phyloP scores from a whole-genome alignment of 2,797 vertebrate genomes.

The Coregonus suidteri region DNA sequence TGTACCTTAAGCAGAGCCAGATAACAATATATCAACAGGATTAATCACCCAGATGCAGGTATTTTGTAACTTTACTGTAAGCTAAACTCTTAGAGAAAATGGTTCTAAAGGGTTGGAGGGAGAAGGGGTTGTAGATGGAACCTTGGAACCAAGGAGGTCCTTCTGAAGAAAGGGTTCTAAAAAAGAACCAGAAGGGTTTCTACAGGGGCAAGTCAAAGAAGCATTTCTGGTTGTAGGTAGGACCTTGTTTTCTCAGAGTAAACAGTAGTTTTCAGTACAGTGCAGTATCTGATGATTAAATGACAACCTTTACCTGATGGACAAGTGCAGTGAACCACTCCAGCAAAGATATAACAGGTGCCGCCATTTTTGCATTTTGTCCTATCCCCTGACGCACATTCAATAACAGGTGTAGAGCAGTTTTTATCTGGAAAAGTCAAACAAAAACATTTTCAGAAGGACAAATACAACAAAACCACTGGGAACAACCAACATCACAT shows the following conservation, averaged over 20 bases:
- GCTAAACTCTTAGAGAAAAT: background rate
- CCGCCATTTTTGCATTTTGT: conserved; percentile 75
- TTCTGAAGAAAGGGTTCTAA: background rate
- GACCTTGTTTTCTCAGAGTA: background rate
- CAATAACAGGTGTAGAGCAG: conserved; percentile 70
- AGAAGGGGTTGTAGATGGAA: background rate
- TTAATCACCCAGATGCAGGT: background rate
- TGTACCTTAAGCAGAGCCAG: background rate
- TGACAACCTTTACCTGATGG: conserved; percentile 68
- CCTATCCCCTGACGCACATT: conserved; percentile 65
- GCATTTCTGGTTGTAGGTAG: background rate
- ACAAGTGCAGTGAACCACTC: conserved; percentile 70
- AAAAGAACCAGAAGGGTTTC: too few relatives aligned
- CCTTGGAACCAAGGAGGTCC: background rate
- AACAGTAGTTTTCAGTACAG: background rate
- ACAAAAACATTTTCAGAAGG: conserved; percentile 13
- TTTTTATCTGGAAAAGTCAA: conserved; percentile 76
- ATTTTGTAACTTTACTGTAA: background rate
- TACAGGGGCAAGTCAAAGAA: background rate
- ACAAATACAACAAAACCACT: background rate
- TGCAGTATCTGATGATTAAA: background rate
- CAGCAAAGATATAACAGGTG: conserved; percentile 63
- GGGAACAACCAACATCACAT: too few relatives aligned
- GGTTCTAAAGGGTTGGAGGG: background rate
- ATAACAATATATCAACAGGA: conserved; percentile 3